Evolutionary conservation across 2,797 vertebrate genomes (phyloP).

Genomic region (Neoniphon sammara): DNA sequence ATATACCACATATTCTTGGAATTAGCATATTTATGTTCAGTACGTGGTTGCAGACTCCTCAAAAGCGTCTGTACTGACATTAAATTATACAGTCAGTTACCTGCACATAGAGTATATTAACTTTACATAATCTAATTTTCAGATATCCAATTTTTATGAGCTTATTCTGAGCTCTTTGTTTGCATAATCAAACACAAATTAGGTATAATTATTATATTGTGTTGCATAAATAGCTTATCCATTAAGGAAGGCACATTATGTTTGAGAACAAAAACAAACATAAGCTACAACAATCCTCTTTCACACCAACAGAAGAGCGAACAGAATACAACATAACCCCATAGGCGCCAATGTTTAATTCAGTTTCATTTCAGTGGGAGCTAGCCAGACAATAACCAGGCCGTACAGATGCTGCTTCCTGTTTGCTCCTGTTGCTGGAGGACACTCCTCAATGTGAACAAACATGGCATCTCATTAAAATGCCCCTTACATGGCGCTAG

Average conservation of each 20-base stretch:
- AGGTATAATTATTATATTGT: conserved; percentile 52
- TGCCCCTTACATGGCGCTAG: conserved; percentile 28
- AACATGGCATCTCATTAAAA: conserved; percentile 67
- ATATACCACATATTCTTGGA: conserved; percentile 16
- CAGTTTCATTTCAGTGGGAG: conserved; percentile 41
- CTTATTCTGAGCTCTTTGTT: conserved; percentile 18
- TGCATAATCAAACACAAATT: conserved; percentile 11
- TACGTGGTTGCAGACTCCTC: conserved; percentile 5
- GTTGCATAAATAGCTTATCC: conserved; percentile 36
- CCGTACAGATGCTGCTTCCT: conserved; percentile 50
- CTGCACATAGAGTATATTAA: conserved; percentile 11
- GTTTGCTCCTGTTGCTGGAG: conserved; percentile 59
- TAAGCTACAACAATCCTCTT: conserved; percentile 9
- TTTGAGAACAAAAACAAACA: neutral
- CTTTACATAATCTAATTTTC: conserved; percentile 20
- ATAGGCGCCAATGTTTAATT: conserved; percentile 26
- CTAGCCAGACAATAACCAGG: conserved; percentile 47
- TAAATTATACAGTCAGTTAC: neutral
- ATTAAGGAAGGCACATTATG: conserved; percentile 19
- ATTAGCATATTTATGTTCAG: conserved; percentile 19
- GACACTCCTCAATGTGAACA: conserved; percentile 51
- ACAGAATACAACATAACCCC: conserved; percentile 15
- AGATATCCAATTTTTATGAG: conserved; percentile 2
- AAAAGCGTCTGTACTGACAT: neutral
- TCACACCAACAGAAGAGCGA: conserved; percentile 33